Percentiles rank a stretch among this genome's conserved stretches.
Conservation (phyloP, 2,113 vertebrate genomes). For the Trichomycterus rosablanca region DNA sequence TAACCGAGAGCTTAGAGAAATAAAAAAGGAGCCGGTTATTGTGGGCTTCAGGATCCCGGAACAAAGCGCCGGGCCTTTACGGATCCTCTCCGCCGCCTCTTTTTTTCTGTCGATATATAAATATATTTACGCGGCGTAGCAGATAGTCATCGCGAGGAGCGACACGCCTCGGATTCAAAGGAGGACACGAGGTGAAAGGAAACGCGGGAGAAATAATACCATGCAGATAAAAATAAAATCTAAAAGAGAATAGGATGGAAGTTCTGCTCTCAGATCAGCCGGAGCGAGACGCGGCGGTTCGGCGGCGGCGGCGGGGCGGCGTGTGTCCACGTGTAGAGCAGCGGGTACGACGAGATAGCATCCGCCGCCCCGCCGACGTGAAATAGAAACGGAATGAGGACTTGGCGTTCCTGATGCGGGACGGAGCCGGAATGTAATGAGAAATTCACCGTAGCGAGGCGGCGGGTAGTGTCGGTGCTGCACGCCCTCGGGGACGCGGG, state of each 20-base stretch:
- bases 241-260: slow-evolving; percentile 54
- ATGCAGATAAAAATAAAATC: slow-evolving; percentile 61
- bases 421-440: background rate
- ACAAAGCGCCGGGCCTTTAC: slow-evolving; percentile 59
- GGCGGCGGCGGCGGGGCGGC: too few relatives aligned
- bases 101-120: slow-evolving; percentile 62
- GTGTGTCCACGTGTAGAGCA: slow-evolving; percentile 8
- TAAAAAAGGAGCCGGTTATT: slow-evolving; percentile 65
- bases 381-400: slow-evolving; percentile 16
- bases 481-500: too few relatives aligned
- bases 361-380: background rate
- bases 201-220: slow-evolving; percentile 51
- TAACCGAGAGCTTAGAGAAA: slow-evolving; percentile 50
- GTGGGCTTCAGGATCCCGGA: slow-evolving; percentile 60
- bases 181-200: slow-evolving; percentile 62
- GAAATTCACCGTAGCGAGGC: too few relatives aligned
- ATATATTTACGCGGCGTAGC: slow-evolving; percentile 43
- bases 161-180: slow-evolving; percentile 66
- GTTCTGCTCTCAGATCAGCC: slow-evolving; percentile 53
- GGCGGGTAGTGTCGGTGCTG: too few relatives aligned
- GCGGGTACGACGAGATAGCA: background rate
- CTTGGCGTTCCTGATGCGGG: background rate
- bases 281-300: slow-evolving; percentile 52
- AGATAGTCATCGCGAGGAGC: slow-evolving; percentile 65
- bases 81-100: slow-evolving; percentile 66